Base-by-base conservation (phyloP, 1,140 invertebrate species). In the Drosophila orosa region DNA sequence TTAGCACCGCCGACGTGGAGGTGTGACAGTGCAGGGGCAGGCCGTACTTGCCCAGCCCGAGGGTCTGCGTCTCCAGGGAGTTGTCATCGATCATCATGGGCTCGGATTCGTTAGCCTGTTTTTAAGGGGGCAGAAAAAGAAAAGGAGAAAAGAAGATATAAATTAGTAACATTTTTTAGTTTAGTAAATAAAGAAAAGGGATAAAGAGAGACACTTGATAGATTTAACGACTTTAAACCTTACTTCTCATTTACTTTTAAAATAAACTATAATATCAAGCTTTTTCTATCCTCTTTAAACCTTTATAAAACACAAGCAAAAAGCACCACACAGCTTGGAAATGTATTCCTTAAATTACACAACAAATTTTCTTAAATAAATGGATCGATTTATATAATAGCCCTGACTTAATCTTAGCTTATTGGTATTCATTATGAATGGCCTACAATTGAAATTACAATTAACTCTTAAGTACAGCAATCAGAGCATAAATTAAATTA, bases 21-120 rank as follows among this genome's bases (percentile, higher is more conserved):
- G 82, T 81, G 44, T 78, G 80, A 42, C 86, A 90, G 5, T 73
- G 75, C 62, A 91, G 48, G 6, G 90, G 89, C 27, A 58, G 27
- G 0, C 47, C 33, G 19, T 76, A 90, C 25, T 61, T 80, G 25
- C 29, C 58, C 19, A 73, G 31, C 0, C 15, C 24, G 5, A 22
- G 37, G 7, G 17, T 24, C 40, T 77, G 74, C 0, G 31, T 3
- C 7, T 74, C 80, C 66, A 82, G 42, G 13, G 78, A 77, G 50
- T 54, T 73, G 50, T 91, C 90, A 33, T 90, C 83, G 33, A 85
- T 67, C 4, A 73, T 54, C 85, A 91, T 80, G 3, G 73, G 52
- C 24, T 79, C 73, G 8, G 44, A 44, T 3, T 40, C 35, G n/a
- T 47, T 52, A 5, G 24, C 31, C 80, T 80, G 37, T 40, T 60